These are phyloP conservation scores for Acanthurus lineatus DNA, from an alignment of 2,797 vertebrate species.

Conservation along the genomic window DNA sequence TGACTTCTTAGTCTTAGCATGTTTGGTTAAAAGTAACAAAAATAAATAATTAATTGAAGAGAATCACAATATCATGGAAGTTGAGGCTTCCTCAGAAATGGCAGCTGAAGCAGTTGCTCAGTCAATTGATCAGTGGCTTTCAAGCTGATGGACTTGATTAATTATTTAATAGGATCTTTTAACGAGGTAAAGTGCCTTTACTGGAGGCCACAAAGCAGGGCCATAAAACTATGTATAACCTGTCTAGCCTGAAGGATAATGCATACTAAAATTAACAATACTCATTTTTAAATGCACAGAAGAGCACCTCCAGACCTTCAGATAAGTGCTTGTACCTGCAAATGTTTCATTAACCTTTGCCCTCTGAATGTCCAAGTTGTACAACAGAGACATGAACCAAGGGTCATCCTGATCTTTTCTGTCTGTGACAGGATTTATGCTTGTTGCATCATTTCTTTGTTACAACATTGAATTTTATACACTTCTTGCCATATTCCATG, in stretches of 20 bases:
- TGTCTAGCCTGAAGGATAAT: slow-evolving; percentile 57
- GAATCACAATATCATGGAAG: slow-evolving; percentile 51
- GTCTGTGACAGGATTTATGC: not conserved
- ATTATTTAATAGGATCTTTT: slow-evolving; percentile 83
- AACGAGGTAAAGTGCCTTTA: slow-evolving; percentile 76
- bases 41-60: slow-evolving; percentile 64
- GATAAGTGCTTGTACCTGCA: slow-evolving; percentile 65
- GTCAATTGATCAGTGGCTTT: slow-evolving; percentile 78
- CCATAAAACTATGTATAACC: slow-evolving; percentile 72
- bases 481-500: not conserved
- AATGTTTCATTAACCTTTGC: slow-evolving; percentile 70
- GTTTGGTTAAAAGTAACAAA: slow-evolving; percentile 43
- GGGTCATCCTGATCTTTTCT: slow-evolving; percentile 34
- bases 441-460: not conserved
- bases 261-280: slow-evolving; percentile 66
- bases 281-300: slow-evolving; percentile 48
- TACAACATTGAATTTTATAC: not conserved
- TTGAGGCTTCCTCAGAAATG: slow-evolving; percentile 50
- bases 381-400: slow-evolving; percentile 45
- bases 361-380: slow-evolving; percentile 16
- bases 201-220: slow-evolving; percentile 59
- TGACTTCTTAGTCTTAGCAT: slow-evolving; percentile 47
- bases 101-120: slow-evolving; percentile 43
- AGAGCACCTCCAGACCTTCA: slow-evolving; percentile 32
- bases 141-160: slow-evolving; percentile 78